A percentile compares a stretch with the other conserved stretches of the same genome.
These are phyloP conservation scores for Turnix velox DNA, from an alignment of 2,113 vertebrate genomes.

Conservation along the genomic window DNA sequence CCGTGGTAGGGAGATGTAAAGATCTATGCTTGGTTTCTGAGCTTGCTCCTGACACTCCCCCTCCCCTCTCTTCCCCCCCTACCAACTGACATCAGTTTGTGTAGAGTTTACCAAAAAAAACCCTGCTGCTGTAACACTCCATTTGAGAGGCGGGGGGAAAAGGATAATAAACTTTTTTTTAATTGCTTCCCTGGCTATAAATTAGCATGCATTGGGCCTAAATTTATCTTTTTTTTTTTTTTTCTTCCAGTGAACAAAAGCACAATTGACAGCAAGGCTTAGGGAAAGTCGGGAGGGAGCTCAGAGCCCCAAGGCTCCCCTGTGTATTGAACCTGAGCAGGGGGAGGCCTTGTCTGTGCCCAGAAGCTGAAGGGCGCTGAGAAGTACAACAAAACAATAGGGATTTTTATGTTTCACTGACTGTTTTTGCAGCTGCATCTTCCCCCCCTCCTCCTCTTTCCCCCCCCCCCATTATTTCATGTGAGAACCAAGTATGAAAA, in stretches of 20 bases:
- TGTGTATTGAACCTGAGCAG: slow-evolving; percentile 35
- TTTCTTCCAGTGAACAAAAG: slow-evolving; percentile 9
- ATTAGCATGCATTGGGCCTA: slow-evolving; percentile 29
- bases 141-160: neutral
- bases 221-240: neutral
- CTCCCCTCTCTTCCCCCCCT: too few relatives aligned
- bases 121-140: slow-evolving; percentile 9
- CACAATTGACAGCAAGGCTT: slow-evolving; percentile 27
- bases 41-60: too few relatives aligned
- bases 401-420: slow-evolving; percentile 49
- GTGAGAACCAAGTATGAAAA: slow-evolving; percentile 34
- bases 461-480: neutral
- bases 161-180: slow-evolving; percentile 51
- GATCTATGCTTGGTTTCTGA: neutral
- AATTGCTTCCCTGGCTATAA: slow-evolving; percentile 50
- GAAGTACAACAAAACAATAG: slow-evolving; percentile 26
- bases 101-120: slow-evolving; percentile 34
- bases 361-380: slow-evolving; percentile 37
- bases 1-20: neutral
- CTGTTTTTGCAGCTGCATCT: slow-evolving; percentile 65
- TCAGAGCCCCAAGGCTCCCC: slow-evolving; percentile 27
- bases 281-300: slow-evolving; percentile 4
- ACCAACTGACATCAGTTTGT: neutral
- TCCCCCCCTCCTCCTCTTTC: neutral
- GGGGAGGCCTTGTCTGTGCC: slow-evolving; percentile 38